Evolutionary conservation across 2,888 invertebrate species (phyloP), one percentile per base, ranked within the genome.

Genomic region (Ectemnius lituratus): DNA sequence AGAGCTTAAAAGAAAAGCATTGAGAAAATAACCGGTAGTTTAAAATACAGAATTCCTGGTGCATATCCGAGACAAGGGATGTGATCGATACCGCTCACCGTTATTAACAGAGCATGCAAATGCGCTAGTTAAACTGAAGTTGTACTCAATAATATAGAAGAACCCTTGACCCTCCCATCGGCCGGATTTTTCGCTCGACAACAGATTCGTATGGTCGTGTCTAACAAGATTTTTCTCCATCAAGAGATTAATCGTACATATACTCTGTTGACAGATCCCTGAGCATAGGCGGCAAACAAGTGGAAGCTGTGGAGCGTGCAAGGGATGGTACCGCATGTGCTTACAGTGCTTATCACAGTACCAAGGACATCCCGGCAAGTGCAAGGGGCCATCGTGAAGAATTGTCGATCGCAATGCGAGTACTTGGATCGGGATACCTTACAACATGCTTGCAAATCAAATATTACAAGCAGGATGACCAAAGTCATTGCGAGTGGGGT

Each of bases 401-500:
- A 79, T 85, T 92, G 64, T 88, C 91, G 49, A 91, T 92, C 62
- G 85, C 90, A 49, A 91, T 92, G 89, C 87, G 91, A 86, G 91
- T 93, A 52, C 86, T 90, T 49, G 92, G 91, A 46, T 91, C 92
- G 45, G 92, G 92, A 61, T 91, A 90, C 67, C 86, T 93, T 71
- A 90, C 91, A n/a, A 91, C 92, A 49, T 91, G 91, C 70, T 87
- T 93, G 66, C 93, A 93, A 85, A 92, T 92, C 76, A 93, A 93
- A 85, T 92, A 92, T 78, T 93, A 93, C 86, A 91, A 91, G 70
- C 85, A 88, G 52, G 91, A 91, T 56, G 93, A 93, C 78, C 91
- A 91, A 47, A 91, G 92, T 58, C 93, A 93, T 85, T 92, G 92
- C 75, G 92, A 92, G 66, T 93, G 92, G 92, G 93, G 93, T 20